Evolutionary conservation across 2,113 vertebrate species (phyloP).

Genomic region (Ophthalmolycus amberensis): DNA sequence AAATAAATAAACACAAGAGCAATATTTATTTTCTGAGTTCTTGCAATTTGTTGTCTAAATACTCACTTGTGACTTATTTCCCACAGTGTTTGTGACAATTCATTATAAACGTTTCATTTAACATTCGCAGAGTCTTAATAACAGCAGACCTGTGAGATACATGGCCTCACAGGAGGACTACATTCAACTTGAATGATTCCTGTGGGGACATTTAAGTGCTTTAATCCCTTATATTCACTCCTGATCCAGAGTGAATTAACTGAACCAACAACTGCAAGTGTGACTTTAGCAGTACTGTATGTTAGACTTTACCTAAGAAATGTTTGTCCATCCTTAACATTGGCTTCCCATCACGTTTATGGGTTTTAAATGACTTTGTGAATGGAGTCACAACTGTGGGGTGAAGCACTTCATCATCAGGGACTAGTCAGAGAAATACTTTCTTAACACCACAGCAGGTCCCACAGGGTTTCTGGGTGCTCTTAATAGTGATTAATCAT

Average conservation of each 20-base stretch:
- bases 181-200: not conserved
- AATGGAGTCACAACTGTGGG: not conserved
- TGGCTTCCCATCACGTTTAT: not conserved
- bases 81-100: not conserved
- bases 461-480: not conserved
- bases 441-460: not conserved
- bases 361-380: not conserved
- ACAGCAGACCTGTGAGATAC: not conserved
- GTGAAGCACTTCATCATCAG: not conserved
- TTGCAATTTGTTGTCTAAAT: not conserved
- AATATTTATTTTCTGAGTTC: not conserved
- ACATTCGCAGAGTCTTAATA: no score
- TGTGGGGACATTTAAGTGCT: not conserved
- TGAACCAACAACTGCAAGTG: not conserved
- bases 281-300: not conserved
- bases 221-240: not conserved
- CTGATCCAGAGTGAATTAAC: not conserved
- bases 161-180: not conserved
- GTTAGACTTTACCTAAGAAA: not conserved
- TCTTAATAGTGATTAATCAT: not conserved
- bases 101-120: not conserved
- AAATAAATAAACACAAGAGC: not conserved
- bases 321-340: not conserved
- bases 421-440: not conserved
- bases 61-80: not conserved